Conservation (phyloP, 2,797 vertebrate genomes). For the Bradypodion pumilum region DNA sequence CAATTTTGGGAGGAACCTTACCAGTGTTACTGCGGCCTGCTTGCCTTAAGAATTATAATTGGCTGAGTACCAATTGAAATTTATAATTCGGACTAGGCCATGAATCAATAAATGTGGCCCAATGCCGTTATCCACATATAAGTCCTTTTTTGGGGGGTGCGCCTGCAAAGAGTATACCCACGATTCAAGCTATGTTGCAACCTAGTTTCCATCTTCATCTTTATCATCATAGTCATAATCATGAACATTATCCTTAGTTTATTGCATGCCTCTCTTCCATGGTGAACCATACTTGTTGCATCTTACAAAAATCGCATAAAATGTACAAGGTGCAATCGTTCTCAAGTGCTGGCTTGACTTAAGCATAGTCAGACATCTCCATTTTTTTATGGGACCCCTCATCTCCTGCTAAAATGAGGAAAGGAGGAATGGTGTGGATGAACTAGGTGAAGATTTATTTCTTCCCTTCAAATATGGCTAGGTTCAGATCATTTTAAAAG, state of each 20-base stretch:
- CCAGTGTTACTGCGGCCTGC: too few relatives aligned
- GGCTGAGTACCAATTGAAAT: too few relatives aligned
- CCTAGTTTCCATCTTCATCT: background rate
- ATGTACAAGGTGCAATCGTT: background rate
- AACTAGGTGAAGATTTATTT: background rate
- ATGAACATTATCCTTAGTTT: background rate
- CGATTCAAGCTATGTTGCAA: background rate
- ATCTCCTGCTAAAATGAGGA: background rate
- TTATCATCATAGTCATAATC: background rate
- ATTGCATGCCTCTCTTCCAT: background rate
- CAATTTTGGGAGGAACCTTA: too few relatives aligned
- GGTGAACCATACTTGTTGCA: background rate
- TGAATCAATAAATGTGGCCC: too few relatives aligned
- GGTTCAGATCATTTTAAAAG: background rate
- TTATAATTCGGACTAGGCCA: too few relatives aligned
- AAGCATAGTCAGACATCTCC: background rate
- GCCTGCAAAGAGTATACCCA: background rate
- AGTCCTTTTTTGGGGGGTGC: too few relatives aligned
- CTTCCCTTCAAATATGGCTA: background rate
- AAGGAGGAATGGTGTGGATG: background rate
- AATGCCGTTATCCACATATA: too few relatives aligned
- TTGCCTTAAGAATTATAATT: too few relatives aligned
- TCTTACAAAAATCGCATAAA: too few relatives aligned
- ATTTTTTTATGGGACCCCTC: background rate
- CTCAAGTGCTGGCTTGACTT: background rate